These are phyloP conservation scores for Caenorhabditis zanzibari DNA, from an alignment of 2,888 invertebrate species.

Conservation along the genomic window DNA sequence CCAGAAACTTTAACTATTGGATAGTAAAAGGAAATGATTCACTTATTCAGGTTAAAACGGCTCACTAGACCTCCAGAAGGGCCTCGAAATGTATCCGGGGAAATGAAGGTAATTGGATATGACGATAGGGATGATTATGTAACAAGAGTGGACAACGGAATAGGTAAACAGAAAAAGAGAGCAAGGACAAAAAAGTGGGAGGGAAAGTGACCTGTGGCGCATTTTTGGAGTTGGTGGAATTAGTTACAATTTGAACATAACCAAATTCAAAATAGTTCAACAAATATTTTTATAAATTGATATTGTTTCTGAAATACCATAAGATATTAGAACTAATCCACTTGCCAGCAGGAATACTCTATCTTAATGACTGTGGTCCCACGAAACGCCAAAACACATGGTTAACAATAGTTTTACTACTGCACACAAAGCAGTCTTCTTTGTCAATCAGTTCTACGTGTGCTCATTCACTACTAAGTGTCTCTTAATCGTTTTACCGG, in stretches of 20 bases:
- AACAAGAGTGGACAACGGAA: slow-evolving; percentile 1
- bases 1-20: too few species aligned
- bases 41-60: too few species aligned
- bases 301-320: too few species aligned
- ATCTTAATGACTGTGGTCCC: neutral
- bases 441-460: neutral
- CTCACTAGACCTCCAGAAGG: neutral
- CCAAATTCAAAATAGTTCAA: too few species aligned
- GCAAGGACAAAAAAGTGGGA: neutral
- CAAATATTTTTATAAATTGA: too few species aligned
- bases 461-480: slow-evolving; percentile 14
- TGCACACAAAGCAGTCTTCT: neutral
- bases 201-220: too few species aligned
- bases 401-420: neutral
- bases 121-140: slow-evolving; percentile 4
- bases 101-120: slow-evolving; percentile 3
- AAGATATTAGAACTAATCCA: too few species aligned
- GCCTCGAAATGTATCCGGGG: neutral
- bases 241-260: too few species aligned
- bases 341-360: too few species aligned
- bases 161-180: slow-evolving; percentile 4
- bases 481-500: slow-evolving; percentile 54
- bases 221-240: too few species aligned
- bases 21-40: too few species aligned
- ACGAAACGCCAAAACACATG: neutral